Base-by-base conservation (phyloP, 2,797 vertebrate species). In the Etheostoma nigrum region DNA sequence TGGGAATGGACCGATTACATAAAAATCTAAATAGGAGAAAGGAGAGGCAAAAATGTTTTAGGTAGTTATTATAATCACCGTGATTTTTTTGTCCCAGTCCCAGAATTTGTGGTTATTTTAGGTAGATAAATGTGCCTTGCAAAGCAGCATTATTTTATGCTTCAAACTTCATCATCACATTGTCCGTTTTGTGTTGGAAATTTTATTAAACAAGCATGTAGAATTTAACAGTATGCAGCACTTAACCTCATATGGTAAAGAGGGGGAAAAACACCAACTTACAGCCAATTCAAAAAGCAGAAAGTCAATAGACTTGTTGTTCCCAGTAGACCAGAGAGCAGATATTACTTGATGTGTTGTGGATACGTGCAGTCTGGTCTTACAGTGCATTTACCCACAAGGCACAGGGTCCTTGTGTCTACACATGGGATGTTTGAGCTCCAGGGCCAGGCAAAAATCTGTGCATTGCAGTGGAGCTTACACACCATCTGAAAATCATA, bases 391-490 rank as follows among this genome's bases (percentile, higher is more conserved):
- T 86, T 78, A 83, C 72, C 85, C 86, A 67, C 61, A 76, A 79
- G 75, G 66, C 72, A 64, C 16, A 4, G 53, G 67, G 84, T 62
- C 67, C 67, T 57, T 60, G 57, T 76, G 53, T 82, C 69, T 74
- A 88, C 84, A 87, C 84, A 77, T 79, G 75, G 80, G 81, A 84
- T 79, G 63, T 86, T 81, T 84, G 76, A 82, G 82, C 73, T 83
- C 19, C 55, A 11, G 79, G 69, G 78, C 78, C 76, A 76, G 67
- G 30, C 75, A 76, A 67, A 76, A 79, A 78, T 79, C 70, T 79
- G 73, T 67, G 51, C 72, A 73, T 65, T 65, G 47, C 69, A 74
- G 75, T 64, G 81, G 77, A 84, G 72, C 67, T 89, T 89, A 82
- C 74, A 74, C 44, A 44, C 23, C 66, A 72, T 82, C 65, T 25